These are phyloP conservation scores for Cherax quadricarinatus DNA, from an alignment of 1,140 invertebrate species.

Conservation along the genomic window DNA sequence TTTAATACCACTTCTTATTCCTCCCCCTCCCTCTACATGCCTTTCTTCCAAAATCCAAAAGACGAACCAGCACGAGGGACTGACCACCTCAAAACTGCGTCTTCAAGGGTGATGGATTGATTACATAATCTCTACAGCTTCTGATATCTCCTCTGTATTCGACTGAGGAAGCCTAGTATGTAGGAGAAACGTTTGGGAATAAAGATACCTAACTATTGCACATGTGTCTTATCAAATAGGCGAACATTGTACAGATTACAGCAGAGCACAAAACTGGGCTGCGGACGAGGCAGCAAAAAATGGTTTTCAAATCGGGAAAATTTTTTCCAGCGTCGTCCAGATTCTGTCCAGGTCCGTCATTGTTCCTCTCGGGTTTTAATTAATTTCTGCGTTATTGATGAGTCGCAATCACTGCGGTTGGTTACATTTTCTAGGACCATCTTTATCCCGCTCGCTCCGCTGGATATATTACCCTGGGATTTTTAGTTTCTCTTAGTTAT, in stretches of 20 bases:
- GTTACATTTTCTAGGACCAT: not conserved
- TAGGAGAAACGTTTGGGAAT: too few relatives aligned
- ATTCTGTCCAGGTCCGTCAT: not conserved
- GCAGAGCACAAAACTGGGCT: not conserved
- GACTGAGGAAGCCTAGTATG: too few relatives aligned
- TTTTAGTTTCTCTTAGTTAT: slow-evolving; percentile 3
- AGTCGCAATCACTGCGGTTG: slow-evolving; percentile 28
- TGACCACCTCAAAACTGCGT: too few relatives aligned
- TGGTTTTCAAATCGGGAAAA: slow-evolving; percentile 8
- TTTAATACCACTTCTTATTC: not conserved
- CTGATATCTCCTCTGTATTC: too few relatives aligned
- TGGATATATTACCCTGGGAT: not conserved
- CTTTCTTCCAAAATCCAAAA: too few relatives aligned
- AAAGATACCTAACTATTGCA: too few relatives aligned
- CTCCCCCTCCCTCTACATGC: not conserved
- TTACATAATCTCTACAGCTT: too few relatives aligned
- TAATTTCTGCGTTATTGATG: slow-evolving; percentile 40
- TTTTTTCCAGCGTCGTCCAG: not conserved
- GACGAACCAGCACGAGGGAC: too few relatives aligned
- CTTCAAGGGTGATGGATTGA: too few relatives aligned
- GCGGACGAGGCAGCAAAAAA: slow-evolving; percentile 16
- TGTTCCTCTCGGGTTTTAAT: slow-evolving; percentile 17
- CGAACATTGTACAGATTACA: not conserved
- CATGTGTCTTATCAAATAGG: too few relatives aligned
- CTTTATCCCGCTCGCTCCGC: not conserved